phyloP scores from a whole-genome alignment of 2,797 vertebrate genomes.

The Valencia hispanica region DNA sequence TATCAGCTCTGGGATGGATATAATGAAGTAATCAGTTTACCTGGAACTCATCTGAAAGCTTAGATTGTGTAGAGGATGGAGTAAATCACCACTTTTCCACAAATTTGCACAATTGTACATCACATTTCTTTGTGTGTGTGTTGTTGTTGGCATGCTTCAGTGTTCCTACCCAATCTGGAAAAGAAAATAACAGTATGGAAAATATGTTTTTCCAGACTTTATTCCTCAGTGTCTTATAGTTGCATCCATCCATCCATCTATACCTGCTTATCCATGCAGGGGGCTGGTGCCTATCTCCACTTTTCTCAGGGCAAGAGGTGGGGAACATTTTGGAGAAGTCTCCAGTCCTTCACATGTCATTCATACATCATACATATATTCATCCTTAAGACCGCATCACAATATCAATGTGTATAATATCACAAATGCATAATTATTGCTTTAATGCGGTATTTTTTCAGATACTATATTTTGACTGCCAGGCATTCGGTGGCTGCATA shows the following conservation, averaged over 20 bases:
- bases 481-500: too few relatives aligned
- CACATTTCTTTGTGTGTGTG: not conserved
- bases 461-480: too few relatives aligned
- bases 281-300: too few relatives aligned
- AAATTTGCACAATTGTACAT: not conserved
- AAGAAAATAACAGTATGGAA: not conserved
- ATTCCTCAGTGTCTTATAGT: not conserved
- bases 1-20: slow-evolving; percentile 18
- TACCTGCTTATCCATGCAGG: too few relatives aligned
- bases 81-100: slow-evolving; percentile 11
- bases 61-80: slow-evolving; percentile 25
- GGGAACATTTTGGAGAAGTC: too few relatives aligned
- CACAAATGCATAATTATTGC: not conserved
- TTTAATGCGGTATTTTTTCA: too few relatives aligned
- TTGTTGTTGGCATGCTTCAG: not conserved
- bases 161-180: not conserved
- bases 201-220: not conserved
- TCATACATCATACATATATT: not conserved
- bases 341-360: not conserved
- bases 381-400: not conserved
- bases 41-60: slow-evolving; percentile 10
- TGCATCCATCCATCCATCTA: not conserved
- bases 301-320: too few relatives aligned
- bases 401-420: not conserved
- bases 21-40: slow-evolving; percentile 29